Evolutionary conservation across 2,797 vertebrate genomes (phyloP), one percentile per base, ranked within the genome.

Genomic region (Sylvia borin): DNA sequence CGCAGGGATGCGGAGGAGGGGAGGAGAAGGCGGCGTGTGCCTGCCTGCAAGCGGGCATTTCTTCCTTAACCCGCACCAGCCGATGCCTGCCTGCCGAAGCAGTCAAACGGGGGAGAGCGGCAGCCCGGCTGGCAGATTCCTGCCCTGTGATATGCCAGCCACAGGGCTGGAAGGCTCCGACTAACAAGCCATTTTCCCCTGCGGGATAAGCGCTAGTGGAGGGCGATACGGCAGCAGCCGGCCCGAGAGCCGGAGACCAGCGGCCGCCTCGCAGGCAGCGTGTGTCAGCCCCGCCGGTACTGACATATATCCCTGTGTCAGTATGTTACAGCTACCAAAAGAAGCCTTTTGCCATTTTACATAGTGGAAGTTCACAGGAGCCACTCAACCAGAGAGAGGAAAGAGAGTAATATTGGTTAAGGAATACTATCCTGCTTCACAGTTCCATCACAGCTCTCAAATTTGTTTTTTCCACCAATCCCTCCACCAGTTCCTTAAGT

Each of bases 141-240:
- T 95, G 96, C 95, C 97, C 98, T 96, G 96, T 97, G 96, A 76
- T 93, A 92, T 97, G 98, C 97, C 97, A 97, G 97, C 93, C 98
- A 95, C 95, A 97, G 96, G 97, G 96, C 58, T 74, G 98, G 97
- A 98, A 98, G 98, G 95, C 97, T 97, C 97, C 98, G 77, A 97
- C 98, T 97, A 97, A 98, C 98, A 98, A 98, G 97, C 98, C 98
- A 97, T 97, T 98, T 98, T 96, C 98, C 97, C 98, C 98, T 98
- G 98, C 98, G 97, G 98, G 98, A 97, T 85, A 89, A 94, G 97
- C 93, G 81, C 95, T 90, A 38, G 84, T 77, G 34, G 95, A 96
- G 92, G 95, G 95, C 96, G 92, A 95, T 87, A 89, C 94, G 20
- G 97, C n/a, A n/a, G n/a, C n/a, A n/a, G n/a, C n/a, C n/a, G n/a